These are phyloP conservation scores for Drosophila paulistorum DNA, from an alignment of 1,140 invertebrate genomes.

Conservation along the genomic window DNA sequence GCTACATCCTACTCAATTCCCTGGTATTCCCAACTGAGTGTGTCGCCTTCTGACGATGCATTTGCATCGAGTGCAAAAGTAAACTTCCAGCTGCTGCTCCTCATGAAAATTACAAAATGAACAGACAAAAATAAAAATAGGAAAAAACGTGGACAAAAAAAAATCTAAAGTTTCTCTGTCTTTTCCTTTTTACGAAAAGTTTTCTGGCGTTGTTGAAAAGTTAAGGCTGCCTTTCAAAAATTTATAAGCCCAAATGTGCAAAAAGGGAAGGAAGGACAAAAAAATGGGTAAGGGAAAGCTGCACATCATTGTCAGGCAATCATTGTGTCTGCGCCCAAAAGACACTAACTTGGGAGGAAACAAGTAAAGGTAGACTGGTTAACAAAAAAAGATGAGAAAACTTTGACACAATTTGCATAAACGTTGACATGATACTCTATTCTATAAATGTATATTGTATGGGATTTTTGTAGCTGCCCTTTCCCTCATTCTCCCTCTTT, in stretches of 20 bases:
- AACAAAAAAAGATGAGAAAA: background rate
- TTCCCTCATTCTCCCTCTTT: background rate
- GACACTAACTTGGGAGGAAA: background rate
- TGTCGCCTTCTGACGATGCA: conserved; percentile 24
- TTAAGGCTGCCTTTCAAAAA: conserved; percentile 16
- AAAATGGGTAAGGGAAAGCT: background rate
- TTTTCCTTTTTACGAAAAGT: conserved; percentile 6
- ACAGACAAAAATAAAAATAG: conserved; percentile 13
- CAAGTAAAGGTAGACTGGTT: background rate
- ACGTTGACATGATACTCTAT: conserved; percentile 9
- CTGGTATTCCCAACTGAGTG: conserved; percentile 8
- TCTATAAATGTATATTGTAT: background rate
- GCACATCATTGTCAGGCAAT: conserved; percentile 50
- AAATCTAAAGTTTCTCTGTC: conserved; percentile 22
- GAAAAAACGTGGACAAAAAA: conserved; percentile 11
- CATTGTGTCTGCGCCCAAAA: conserved; percentile 20
- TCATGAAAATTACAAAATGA: conserved; percentile 68
- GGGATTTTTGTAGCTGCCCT: background rate
- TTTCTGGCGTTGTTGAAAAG: conserved; percentile 10
- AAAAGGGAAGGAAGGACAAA: background rate
- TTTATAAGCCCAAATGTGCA: conserved; percentile 1
- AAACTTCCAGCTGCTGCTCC: conserved; percentile 59
- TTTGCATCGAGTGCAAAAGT: conserved; percentile 49
- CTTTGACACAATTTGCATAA: conserved; percentile 9
- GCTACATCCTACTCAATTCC: background rate